Conservation (phyloP, 1,140 invertebrate species). For the Procambarus virginalis region DNA sequence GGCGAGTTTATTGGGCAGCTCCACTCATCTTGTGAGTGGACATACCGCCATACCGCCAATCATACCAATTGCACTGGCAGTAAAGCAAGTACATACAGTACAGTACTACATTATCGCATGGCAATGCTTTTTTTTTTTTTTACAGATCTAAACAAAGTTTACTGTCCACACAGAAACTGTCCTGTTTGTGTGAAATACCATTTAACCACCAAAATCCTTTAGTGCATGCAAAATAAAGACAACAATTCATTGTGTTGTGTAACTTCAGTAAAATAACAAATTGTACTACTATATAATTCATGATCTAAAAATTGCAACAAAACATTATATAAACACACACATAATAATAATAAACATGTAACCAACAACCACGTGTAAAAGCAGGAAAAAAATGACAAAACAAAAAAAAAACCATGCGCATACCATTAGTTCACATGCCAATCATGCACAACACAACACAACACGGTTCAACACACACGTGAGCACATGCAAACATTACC, state of each 20-base stretch:
- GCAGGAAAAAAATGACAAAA: not conserved
- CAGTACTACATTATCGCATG: too few species aligned
- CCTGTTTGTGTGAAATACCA: not conserved
- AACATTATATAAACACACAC: not conserved
- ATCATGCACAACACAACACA: not conserved
- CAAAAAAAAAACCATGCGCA: not conserved
- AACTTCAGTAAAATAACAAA: not conserved
- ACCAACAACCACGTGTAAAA: not conserved
- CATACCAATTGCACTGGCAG: too few species aligned
- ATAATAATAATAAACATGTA: not conserved
- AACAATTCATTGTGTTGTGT: too few species aligned
- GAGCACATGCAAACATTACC: constrained; percentile 37
- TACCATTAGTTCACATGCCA: not conserved
- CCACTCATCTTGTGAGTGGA: too few species aligned
- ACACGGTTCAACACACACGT: not conserved
- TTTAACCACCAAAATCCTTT: constrained; percentile 35
- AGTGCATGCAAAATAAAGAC: constrained; percentile 25
- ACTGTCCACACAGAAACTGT: not conserved
- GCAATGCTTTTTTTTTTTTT: too few species aligned
- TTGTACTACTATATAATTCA: not conserved
- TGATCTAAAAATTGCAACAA: not conserved
- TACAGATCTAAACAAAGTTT: too few species aligned
- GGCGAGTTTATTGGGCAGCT: too few species aligned
- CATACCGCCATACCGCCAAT: too few species aligned
- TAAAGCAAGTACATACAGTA: too few species aligned